phyloP scores from a whole-genome alignment of 2,888 invertebrate genomes.

The Xestia rhomboidea region DNA sequence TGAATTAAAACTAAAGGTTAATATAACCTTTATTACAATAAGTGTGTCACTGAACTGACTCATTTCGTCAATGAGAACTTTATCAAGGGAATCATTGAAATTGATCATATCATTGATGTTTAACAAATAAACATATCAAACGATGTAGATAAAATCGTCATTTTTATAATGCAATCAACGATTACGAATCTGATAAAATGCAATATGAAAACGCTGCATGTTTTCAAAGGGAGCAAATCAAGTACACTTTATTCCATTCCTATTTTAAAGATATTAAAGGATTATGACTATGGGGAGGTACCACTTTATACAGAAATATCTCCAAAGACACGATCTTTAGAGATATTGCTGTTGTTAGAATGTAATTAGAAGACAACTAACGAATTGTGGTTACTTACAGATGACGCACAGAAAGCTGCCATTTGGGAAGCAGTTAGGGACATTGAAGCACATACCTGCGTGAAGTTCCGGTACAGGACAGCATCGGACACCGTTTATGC shows the following conservation, averaged over 20 bases:
- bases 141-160: conserved; percentile 21
- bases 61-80: conserved; percentile 19
- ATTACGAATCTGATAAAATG: conserved; percentile 14
- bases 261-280: background rate
- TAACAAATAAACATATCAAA: conserved; percentile 25
- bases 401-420: conserved; percentile 80
- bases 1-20: conserved; percentile 8
- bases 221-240: background rate
- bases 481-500: conserved; percentile 79
- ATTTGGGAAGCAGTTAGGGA: conserved; percentile 80
- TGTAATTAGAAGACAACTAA: background rate
- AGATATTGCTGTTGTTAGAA: too few relatives aligned
- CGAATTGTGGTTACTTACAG: conserved; percentile 64
- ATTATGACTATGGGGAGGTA: background rate
- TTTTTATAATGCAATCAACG: conserved; percentile 9
- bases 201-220: background rate
- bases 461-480: conserved; percentile 82
- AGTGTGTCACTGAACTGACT: conserved; percentile 24
- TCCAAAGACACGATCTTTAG: background rate
- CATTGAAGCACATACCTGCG: conserved; percentile 83
- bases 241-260: background rate
- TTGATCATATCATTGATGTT: conserved; percentile 27
- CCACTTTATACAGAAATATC: background rate
- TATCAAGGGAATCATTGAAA: conserved; percentile 14
- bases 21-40: conserved; percentile 7